Percentiles rank a stretch among this genome's conserved stretches.
Evolutionary conservation across 1,140 invertebrate species (phyloP).

Genomic region (Meloidogyne exigua): DNA sequence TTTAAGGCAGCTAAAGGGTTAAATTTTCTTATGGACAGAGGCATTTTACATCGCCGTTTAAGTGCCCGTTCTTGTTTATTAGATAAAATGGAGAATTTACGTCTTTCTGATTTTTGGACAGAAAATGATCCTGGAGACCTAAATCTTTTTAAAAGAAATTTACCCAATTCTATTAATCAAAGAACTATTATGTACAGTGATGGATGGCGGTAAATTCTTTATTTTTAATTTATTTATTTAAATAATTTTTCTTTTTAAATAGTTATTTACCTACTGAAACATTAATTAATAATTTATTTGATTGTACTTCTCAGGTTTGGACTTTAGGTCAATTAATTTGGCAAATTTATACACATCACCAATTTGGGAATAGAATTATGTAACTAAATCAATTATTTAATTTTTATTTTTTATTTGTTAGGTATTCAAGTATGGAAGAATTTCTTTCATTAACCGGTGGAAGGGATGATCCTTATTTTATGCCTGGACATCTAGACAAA

Average conservation of each 20-base stretch:
- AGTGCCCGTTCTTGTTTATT: not conserved
- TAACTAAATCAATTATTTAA: not conserved
- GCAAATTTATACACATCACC: conserved; percentile 20
- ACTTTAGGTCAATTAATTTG: conserved; percentile 13
- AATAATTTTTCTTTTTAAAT: too few species aligned
- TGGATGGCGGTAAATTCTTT: conserved; percentile 10
- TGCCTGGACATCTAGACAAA: conserved; percentile 18
- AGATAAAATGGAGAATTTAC: not conserved
- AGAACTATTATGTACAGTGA: conserved; percentile 13
- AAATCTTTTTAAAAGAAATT: conserved; percentile 21
- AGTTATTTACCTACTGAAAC: conserved; percentile 17
- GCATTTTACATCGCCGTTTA: conserved; percentile 13
- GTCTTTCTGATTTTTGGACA: not conserved
- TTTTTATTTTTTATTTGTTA: not conserved
- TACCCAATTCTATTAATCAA: conserved; percentile 13
- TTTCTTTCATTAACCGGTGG: conserved; percentile 4
- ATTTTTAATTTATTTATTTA: not conserved
- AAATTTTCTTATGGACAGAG: conserved; percentile 13
- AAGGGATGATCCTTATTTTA: conserved; percentile 19
- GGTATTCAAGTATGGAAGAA: conserved; percentile 12
- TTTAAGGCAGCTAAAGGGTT: conserved; percentile 15
- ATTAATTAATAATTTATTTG: conserved; percentile 1
- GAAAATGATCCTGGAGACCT: conserved; percentile 21
- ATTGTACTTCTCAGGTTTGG: conserved; percentile 20
- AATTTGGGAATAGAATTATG: conserved; percentile 25